Percentiles rank a stretch among this genome's conserved stretches.
phyloP scores from a whole-genome alignment of 1,140 invertebrate genomes.

The Acromyrmex echinatior region DNA sequence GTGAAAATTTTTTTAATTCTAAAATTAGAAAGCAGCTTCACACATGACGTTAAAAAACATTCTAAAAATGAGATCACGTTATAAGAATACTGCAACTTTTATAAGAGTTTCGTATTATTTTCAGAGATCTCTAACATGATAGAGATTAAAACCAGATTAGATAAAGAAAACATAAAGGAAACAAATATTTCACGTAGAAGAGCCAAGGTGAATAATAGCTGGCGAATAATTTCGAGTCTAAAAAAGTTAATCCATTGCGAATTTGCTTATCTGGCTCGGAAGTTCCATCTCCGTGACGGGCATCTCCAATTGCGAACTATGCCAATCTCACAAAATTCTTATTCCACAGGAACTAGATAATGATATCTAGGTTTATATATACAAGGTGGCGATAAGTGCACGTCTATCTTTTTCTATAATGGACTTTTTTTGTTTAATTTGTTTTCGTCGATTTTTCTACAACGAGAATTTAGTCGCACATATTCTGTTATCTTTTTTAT shows the following conservation, averaged over 20 bases:
- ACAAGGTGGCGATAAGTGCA: neutral
- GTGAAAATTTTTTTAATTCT: neutral
- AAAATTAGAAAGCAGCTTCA: neutral
- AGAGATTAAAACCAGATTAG: conserved; percentile 53
- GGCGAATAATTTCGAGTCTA: conserved; percentile 29
- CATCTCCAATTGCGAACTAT: conserved; percentile 46
- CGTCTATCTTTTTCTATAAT: neutral
- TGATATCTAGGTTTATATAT: conserved; percentile 3
- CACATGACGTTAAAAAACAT: neutral
- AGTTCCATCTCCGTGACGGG: conserved; percentile 54
- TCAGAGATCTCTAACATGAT: conserved; percentile 15
- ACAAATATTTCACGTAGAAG: conserved; percentile 44
- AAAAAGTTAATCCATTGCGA: conserved; percentile 41
- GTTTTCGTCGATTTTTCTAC: neutral
- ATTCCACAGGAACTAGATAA: conserved; percentile 34
- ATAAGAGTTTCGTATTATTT: conserved; percentile 4
- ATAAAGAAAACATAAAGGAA: conserved; percentile 45
- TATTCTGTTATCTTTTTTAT: neutral
- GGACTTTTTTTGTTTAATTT: neutral
- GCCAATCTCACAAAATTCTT: conserved; percentile 35
- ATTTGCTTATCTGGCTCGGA: conserved; percentile 58
- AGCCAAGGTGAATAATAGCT: no score
- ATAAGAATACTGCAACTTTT: conserved; percentile 6
- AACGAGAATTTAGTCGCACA: neutral
- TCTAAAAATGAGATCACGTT: neutral